Evolutionary conservation across 2,888 invertebrate species (phyloP).

Genomic region (Drosophila fungiperda): DNA sequence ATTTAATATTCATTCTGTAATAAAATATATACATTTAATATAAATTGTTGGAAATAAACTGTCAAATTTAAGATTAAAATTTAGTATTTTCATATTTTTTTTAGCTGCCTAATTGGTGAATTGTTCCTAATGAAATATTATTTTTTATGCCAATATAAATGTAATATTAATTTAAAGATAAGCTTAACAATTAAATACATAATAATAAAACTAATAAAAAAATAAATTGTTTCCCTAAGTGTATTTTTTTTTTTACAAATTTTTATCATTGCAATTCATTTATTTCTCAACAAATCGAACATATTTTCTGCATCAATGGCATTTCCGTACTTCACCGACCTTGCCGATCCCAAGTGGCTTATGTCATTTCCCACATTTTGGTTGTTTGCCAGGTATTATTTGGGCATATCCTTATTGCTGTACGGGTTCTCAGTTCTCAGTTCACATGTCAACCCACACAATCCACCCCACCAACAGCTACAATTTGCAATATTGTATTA

Average conservation of each 20-base stretch:
- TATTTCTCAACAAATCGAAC: conserved; percentile 1
- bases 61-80: neutral
- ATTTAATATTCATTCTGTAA: no score
- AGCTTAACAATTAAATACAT: neutral
- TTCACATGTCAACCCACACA: conserved; percentile 1
- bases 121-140: neutral
- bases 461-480: neutral
- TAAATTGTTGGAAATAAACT: neutral
- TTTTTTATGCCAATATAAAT: neutral
- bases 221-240: neutral
- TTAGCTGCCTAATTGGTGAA: neutral
- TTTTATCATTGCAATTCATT: neutral
- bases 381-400: conserved; percentile 7
- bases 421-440: neutral
- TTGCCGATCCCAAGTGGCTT: conserved; percentile 7
- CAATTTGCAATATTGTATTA: conserved; percentile 7
- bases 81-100: neutral
- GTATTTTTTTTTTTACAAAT: neutral
- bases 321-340: neutral
- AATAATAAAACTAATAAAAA: neutral
- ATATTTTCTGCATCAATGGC: conserved; percentile 4
- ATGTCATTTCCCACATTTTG: conserved; percentile 5
- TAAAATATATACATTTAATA: neutral
- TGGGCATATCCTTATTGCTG: conserved; percentile 1
- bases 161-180: neutral